phyloP scores from a whole-genome alignment of 2,113 vertebrate species.

The Marmota flaviventris region DNA sequence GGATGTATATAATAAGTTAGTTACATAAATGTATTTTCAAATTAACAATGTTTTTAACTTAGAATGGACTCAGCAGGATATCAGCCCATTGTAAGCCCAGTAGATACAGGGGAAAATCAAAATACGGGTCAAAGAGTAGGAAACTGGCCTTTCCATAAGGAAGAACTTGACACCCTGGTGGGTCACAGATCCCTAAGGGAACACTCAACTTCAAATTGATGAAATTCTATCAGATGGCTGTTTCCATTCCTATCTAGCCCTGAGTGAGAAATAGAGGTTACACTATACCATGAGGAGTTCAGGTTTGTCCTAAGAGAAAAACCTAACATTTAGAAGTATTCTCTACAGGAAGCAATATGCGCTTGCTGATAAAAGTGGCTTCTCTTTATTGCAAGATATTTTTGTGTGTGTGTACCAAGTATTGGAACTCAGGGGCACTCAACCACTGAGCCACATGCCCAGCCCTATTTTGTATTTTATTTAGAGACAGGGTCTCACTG shows the following conservation, averaged over 20 bases:
- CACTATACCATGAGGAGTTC: background rate
- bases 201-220: background rate
- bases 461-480: too few relatives aligned
- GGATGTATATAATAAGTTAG: background rate
- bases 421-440: too few relatives aligned
- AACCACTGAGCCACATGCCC: too few relatives aligned
- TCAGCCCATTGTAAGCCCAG: background rate
- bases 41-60: background rate
- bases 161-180: background rate
- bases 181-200: background rate
- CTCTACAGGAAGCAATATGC: accelerated
- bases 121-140: background rate
- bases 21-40: background rate
- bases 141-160: background rate
- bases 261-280: background rate
- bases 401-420: too few relatives aligned
- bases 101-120: background rate
- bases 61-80: background rate
- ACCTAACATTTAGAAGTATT: background rate
- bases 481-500: too few relatives aligned
- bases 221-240: background rate
- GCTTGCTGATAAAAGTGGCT: too few relatives aligned
- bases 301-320: background rate
- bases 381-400: background rate
- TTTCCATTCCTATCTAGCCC: accelerated